A percentile compares a stretch with the other conserved stretches of the same genome.
phyloP scores from a whole-genome alignment of 2,888 invertebrate genomes.

The Pyrrhosoma nymphula region DNA sequence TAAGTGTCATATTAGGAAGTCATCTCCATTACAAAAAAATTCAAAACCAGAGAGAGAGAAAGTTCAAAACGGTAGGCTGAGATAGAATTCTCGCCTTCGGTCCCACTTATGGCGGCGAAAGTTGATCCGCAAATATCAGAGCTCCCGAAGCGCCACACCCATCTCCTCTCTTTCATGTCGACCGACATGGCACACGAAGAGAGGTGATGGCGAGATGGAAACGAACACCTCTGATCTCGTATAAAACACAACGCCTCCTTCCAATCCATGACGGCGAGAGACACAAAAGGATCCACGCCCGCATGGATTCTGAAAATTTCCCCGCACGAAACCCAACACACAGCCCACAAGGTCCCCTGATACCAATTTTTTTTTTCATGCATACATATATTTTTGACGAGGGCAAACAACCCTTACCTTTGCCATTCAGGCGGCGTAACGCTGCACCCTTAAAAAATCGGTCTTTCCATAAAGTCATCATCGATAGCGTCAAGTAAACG shows the following conservation, averaged over 20 bases:
- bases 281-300: neutral
- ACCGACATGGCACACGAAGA: neutral
- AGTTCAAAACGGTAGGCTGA: neutral
- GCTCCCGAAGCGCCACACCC: neutral
- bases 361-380: neutral
- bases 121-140: neutral
- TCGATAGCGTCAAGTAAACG: neutral
- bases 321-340: neutral
- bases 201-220: neutral
- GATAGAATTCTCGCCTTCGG: neutral
- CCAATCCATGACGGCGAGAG: neutral
- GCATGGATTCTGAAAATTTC: neutral
- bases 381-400: neutral
- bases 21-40: neutral
- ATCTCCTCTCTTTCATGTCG: neutral
- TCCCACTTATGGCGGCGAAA: neutral
- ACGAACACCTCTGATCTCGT: neutral
- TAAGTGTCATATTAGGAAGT: neutral
- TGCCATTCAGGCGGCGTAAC: neutral
- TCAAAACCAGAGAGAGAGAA: neutral
- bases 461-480: constrained; percentile 6
- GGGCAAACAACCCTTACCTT: neutral
- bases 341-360: neutral
- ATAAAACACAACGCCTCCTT: neutral
- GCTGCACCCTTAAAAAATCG: neutral